Conservation (phyloP, 1,140 invertebrate genomes). For the Sipha flava region DNA sequence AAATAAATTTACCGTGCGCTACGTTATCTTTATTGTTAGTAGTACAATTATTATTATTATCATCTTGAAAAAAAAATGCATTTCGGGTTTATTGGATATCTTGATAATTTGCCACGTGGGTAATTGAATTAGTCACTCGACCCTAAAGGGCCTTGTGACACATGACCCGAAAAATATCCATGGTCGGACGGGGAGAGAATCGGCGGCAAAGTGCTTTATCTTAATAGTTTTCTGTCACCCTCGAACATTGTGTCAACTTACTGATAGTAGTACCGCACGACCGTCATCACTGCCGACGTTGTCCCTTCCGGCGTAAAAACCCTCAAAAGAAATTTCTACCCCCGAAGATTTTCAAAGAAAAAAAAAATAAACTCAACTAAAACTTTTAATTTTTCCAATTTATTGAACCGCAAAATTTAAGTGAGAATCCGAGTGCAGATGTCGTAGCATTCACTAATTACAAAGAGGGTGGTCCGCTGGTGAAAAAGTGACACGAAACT, state of each 20-base stretch:
- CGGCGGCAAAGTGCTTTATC: neutral
- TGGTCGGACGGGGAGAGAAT: neutral
- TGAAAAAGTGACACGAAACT: neutral
- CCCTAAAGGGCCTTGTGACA: neutral
- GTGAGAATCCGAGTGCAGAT: neutral
- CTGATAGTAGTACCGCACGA: neutral
- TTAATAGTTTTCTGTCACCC: constrained; percentile 25
- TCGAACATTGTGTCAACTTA: constrained; percentile 12
- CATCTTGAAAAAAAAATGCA: neutral
- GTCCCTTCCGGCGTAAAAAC: neutral
- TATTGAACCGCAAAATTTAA: neutral
- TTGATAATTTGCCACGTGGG: neutral
- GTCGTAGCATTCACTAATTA: neutral
- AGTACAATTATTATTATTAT: neutral
- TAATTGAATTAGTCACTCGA: constrained; percentile 16
- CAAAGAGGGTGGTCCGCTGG: neutral
- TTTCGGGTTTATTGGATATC: neutral
- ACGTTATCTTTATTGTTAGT: neutral
- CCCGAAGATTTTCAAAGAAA: neutral
- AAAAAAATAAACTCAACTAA: neutral
- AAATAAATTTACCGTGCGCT: neutral
- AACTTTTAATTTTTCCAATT: constrained; percentile 4
- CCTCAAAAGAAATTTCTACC: neutral
- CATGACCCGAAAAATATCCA: constrained; percentile 5
- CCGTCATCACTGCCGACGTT: neutral